These are phyloP conservation scores for Acanthis flammea DNA, from an alignment of 2,797 vertebrate genomes.

Conservation along the genomic window DNA sequence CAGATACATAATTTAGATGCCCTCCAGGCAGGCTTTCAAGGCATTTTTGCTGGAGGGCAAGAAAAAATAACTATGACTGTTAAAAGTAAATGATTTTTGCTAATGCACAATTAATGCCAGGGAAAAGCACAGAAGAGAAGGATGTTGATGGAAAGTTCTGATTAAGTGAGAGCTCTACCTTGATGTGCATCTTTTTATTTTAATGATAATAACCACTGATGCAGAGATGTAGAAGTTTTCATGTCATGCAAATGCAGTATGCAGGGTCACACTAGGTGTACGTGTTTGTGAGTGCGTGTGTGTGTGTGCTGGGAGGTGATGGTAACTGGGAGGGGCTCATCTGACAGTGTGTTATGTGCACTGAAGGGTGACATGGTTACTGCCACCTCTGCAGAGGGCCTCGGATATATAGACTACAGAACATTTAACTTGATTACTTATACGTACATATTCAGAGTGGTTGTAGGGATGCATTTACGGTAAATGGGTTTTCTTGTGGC, in stretches of 20 bases:
- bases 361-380: conserved; percentile 83
- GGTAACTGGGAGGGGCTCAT: conserved; percentile 64
- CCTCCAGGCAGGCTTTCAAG: conserved; percentile 99
- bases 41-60: conserved; percentile 97
- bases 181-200: conserved; percentile 80
- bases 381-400: conserved; percentile 83
- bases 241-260: conserved; percentile 84
- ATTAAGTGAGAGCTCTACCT: conserved; percentile 87
- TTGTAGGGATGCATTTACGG: conserved; percentile 65
- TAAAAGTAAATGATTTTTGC: conserved; percentile 99
- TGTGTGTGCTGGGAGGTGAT: conserved; percentile 58
- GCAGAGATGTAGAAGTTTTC: conserved; percentile 80
- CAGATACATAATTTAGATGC: conserved; percentile 99
- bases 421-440: conserved; percentile 79
- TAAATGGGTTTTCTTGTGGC: conserved; percentile 73
- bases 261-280: conserved; percentile 65
- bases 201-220: conserved; percentile 84
- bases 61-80: conserved; percentile 99
- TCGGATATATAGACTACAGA: conserved; percentile 77
- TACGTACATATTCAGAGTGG: conserved; percentile 60
- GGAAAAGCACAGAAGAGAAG: conserved; percentile 89
- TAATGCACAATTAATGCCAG: conserved; percentile 99
- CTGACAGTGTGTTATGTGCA: conserved; percentile 85
- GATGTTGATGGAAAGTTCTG: conserved; percentile 91
- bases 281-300: conserved; percentile 20